These are phyloP conservation scores for Tolypeutes matacus DNA, from an alignment of 2,797 vertebrate genomes.

Conservation along the genomic window DNA sequence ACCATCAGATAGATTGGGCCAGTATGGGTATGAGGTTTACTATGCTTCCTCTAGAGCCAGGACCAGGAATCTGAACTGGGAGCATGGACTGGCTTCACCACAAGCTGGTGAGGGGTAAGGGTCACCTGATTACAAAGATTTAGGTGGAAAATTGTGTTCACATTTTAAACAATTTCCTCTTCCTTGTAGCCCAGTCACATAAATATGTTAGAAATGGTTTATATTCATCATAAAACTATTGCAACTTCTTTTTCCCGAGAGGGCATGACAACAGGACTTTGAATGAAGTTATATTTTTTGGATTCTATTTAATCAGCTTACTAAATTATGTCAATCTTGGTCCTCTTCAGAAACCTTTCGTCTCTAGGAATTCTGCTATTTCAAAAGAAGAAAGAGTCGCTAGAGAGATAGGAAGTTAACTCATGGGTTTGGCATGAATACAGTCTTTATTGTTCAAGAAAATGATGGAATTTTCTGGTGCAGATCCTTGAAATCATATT, in stretches of 20 bases:
- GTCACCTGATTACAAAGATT: background rate
- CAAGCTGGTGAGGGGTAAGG: no score
- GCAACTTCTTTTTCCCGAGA: background rate
- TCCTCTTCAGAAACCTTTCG: background rate
- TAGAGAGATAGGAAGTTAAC: background rate
- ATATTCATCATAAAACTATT: background rate
- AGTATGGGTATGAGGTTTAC: no score
- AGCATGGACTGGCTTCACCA: no score
- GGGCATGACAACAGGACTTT: background rate
- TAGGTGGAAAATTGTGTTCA: background rate
- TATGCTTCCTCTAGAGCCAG: no score
- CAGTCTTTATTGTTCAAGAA: slow-evolving; percentile 23
- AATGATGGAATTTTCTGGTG: background rate
- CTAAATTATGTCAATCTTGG: background rate
- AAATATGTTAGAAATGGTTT: slow-evolving; percentile 30
- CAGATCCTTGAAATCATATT: background rate
- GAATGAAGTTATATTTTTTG: no score
- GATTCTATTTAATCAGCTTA: background rate
- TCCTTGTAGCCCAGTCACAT: background rate
- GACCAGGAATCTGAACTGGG: no score
- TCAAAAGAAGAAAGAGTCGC: slow-evolving; percentile 9
- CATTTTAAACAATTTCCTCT: slow-evolving; percentile 6
- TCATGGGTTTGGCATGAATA: background rate
- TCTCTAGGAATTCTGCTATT: slow-evolving; percentile 20
- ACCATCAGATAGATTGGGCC: no score